Evolutionary conservation across 2,797 vertebrate genomes (phyloP).

Genomic region (Carcharodon carcharias): DNA sequence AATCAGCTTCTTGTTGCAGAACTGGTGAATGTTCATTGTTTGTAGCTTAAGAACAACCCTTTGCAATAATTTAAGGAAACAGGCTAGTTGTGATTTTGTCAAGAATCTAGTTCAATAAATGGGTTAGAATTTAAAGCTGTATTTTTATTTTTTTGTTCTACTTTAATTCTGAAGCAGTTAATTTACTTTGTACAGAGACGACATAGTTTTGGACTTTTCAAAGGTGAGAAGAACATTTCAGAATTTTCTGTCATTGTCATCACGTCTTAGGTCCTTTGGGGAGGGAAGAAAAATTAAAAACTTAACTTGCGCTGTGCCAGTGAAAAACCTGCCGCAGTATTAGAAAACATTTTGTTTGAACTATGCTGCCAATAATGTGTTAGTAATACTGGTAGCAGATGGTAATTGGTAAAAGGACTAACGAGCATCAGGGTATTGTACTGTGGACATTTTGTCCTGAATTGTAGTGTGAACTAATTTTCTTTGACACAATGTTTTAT

Average conservation of each 20-base stretch:
- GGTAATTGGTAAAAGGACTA: slow-evolving; percentile 11
- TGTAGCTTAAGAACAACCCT: neutral
- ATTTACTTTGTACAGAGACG: neutral
- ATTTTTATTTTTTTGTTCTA: neutral
- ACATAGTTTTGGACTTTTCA: neutral
- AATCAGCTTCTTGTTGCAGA: neutral
- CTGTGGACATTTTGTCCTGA: slow-evolving; percentile 10
- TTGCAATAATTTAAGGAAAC: neutral
- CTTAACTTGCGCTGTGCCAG: neutral
- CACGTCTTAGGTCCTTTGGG: neutral
- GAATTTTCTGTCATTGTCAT: neutral
- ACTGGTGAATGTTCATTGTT: neutral
- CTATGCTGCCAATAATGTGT: slow-evolving; percentile 25
- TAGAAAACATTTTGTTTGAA: slow-evolving; percentile 24
- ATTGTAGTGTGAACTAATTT: slow-evolving; percentile 9
- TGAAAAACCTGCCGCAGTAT: slow-evolving; percentile 23
- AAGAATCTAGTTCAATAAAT: neutral
- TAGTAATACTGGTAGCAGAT: neutral
- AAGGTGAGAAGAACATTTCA: neutral
- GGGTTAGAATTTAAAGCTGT: neutral
- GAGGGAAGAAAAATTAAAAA: neutral
- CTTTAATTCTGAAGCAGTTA: neutral
- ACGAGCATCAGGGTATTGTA: neutral
- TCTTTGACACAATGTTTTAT: neutral
- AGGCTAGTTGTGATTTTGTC: neutral